Conservation (phyloP, 1,140 invertebrate genomes). For the Caenorhabditis remanei region DNA sequence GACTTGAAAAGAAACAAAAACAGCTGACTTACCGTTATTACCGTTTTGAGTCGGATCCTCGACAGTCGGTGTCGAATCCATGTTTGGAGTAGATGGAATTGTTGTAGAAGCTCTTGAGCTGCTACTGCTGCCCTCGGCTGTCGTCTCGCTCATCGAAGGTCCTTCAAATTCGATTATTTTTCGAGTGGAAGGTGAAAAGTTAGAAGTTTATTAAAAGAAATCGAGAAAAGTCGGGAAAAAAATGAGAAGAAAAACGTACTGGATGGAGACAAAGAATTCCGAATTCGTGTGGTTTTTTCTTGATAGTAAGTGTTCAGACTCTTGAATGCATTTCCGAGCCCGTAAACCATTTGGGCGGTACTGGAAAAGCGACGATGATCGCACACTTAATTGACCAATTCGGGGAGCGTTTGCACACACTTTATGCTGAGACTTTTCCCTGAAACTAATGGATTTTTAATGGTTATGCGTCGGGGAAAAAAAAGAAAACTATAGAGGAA, state of each 20-base stretch:
- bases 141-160: conserved; percentile 34
- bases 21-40: neutral
- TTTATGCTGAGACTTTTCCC: conserved; percentile 28
- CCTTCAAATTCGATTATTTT: conserved; percentile 29
- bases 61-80: conserved; percentile 23
- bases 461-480: conserved; percentile 29
- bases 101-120: conserved; percentile 43
- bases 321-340: conserved; percentile 56
- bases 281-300: conserved; percentile 37
- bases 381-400: conserved; percentile 19
- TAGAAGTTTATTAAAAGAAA: neutral
- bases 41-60: conserved; percentile 41
- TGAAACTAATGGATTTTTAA: conserved; percentile 26
- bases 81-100: conserved; percentile 51
- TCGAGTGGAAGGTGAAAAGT: neutral
- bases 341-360: conserved; percentile 59
- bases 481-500: neutral
- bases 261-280: conserved; percentile 57
- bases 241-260: conserved; percentile 34
- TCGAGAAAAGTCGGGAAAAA: neutral
- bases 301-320: conserved; percentile 60
- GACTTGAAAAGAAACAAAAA: neutral
- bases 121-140: neutral
- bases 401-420: neutral
- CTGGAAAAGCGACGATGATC: neutral